These are phyloP conservation scores for Leucania comma DNA, from an alignment of 2,888 invertebrate genomes.

Conservation along the genomic window DNA sequence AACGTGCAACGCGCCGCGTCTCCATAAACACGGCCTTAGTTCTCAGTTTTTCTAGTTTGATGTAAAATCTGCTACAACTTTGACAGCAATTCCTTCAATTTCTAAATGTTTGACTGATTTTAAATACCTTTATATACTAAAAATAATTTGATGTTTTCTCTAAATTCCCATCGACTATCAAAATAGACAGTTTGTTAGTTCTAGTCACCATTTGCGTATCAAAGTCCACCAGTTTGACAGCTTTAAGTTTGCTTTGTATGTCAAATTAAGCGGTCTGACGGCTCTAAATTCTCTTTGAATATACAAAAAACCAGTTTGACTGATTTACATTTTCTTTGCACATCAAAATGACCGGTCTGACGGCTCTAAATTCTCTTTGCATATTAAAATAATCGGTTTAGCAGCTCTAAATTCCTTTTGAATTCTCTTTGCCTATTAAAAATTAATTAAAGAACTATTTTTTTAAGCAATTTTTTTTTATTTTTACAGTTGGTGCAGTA, in stretches of 20 bases:
- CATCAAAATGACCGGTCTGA: not conserved
- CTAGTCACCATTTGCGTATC: too few species aligned
- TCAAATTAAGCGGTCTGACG: not conserved
- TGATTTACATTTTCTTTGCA: not conserved
- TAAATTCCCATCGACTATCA: not conserved
- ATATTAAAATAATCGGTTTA: not conserved
- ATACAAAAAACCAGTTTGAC: not conserved
- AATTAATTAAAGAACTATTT: too few species aligned
- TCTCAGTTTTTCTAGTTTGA: not conserved
- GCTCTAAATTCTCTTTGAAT: not conserved
- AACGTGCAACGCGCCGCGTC: too few species aligned
- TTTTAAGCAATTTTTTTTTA: too few species aligned
- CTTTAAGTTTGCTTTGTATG: rapidly evolving
- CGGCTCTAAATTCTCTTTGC: not conserved
- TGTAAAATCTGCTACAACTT: too few species aligned
- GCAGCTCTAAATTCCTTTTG: not conserved
- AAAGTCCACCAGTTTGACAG: not conserved
- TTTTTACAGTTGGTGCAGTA: not conserved
- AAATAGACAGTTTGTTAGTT: too few species aligned
- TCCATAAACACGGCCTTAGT: too few species aligned
- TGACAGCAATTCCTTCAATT: too few species aligned
- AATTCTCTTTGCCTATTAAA: not conserved
- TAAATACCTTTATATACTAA: too few species aligned
- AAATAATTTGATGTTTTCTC: not conserved
- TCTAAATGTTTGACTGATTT: too few species aligned